A percentile compares a stretch with the other conserved stretches of the same genome.
phyloP scores from a whole-genome alignment of 2,797 vertebrate genomes.

The Arctocebus calabarensis region DNA sequence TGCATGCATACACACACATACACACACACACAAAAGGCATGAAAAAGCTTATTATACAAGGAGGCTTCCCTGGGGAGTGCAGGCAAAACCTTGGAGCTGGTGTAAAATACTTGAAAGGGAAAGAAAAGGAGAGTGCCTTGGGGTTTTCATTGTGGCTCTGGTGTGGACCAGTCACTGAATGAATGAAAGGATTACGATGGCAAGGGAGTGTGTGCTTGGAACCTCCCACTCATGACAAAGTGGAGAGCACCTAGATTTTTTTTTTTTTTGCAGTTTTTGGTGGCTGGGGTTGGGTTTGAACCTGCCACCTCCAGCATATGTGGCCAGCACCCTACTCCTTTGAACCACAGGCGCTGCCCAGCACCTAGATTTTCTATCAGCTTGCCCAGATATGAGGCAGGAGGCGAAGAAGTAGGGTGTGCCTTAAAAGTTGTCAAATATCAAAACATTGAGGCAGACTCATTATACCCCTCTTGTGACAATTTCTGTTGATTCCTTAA shows the following conservation, averaged over 20 bases:
- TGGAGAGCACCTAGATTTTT: not conserved
- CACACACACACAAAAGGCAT: not conserved
- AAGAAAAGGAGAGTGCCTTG: not conserved
- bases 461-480: not conserved
- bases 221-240: too few species aligned
- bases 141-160: not conserved
- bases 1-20: rapidly evolving
- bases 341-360: too few species aligned
- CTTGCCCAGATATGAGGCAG: not conserved
- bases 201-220: not conserved
- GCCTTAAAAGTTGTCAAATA: not conserved
- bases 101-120: not conserved
- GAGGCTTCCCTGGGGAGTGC: not conserved
- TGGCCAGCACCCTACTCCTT: too few species aligned
- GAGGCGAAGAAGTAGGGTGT: not conserved
- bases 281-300: too few species aligned
- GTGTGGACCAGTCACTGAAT: not conserved
- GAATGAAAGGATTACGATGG: not conserved
- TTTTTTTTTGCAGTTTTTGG: too few species aligned
- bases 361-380: not conserved
- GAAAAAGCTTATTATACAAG: not conserved
- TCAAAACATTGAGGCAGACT: not conserved
- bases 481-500: not conserved
- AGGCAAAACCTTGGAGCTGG: not conserved
- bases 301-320: too few species aligned